Evolutionary conservation across 2,888 invertebrate genomes (phyloP).

Genomic region (Melikaiella ostensackeni): DNA sequence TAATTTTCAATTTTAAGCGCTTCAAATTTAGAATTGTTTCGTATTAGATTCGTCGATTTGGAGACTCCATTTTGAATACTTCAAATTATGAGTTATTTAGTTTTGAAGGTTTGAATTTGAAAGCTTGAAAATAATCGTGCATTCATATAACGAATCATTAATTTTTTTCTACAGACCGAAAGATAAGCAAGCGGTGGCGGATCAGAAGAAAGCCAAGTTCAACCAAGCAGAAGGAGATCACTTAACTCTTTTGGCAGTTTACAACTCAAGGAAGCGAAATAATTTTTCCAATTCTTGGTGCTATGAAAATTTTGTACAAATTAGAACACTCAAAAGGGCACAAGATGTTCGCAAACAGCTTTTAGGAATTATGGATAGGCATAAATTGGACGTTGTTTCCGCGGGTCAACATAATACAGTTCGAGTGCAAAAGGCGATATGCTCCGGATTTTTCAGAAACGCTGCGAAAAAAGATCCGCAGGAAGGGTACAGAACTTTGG

Average conservation of each 20-base stretch:
- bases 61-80: too few species aligned
- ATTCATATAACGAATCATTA: not conserved
- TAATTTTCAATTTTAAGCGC: too few species aligned
- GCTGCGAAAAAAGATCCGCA: constrained; percentile 99
- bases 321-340: constrained; percentile 95
- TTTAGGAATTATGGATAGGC: constrained; percentile 98
- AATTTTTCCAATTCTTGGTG: constrained; percentile 99
- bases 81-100: too few species aligned
- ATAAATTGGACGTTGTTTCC: constrained; percentile 97
- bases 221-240: constrained; percentile 99
- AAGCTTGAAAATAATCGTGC: too few species aligned
- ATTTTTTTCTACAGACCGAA: constrained; percentile 83
- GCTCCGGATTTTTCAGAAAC: constrained; percentile 98
- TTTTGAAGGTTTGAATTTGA: too few species aligned
- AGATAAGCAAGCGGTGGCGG: constrained; percentile 97
- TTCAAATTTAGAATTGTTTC: too few species aligned
- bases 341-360: constrained; percentile 99
- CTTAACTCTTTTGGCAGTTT: constrained; percentile 97
- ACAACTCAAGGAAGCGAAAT: constrained; percentile 97
- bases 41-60: too few species aligned
- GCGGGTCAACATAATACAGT: constrained; percentile 95
- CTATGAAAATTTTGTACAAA: constrained; percentile 99
- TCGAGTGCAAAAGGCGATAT: constrained; percentile 97
- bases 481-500: constrained; percentile 97
- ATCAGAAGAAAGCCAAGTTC: constrained; percentile 99